Conservation (phyloP, 2,888 invertebrate species). For the Ochropacha duplaris region DNA sequence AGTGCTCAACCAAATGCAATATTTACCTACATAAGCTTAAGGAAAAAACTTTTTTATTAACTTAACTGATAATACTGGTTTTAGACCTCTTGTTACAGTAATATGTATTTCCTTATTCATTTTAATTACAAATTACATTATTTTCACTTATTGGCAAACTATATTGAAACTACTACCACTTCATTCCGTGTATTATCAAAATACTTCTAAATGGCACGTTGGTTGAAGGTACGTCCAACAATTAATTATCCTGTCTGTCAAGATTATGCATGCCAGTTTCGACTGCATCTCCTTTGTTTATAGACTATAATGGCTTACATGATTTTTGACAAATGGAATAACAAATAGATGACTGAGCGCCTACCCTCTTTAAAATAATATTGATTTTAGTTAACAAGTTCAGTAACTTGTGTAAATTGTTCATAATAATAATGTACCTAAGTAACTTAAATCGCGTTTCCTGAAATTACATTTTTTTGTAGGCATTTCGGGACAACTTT, state of each 20-base stretch:
- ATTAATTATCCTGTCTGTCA: constrained; percentile 19
- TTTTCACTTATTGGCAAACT: neutral
- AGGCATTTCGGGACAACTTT: no score
- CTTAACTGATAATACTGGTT: constrained; percentile 49
- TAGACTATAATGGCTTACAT: constrained; percentile 14
- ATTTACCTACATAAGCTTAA: neutral
- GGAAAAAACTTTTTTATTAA: constrained; percentile 4
- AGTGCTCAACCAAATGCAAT: constrained; percentile 12
- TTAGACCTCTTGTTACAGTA: constrained; percentile 28
- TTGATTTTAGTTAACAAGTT: neutral
- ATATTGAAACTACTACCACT: neutral
- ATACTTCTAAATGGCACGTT: constrained; percentile 33
- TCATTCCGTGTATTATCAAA: constrained; percentile 25
- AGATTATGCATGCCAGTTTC: constrained; percentile 20
- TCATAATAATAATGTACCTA: no score
- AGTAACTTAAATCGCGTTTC: no score
- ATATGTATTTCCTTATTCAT: constrained; percentile 20
- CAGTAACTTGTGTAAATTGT: neutral
- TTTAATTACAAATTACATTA: constrained; percentile 5
- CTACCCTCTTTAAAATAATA: constrained; percentile 2
- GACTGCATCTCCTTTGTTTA: constrained; percentile 14
- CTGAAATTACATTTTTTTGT: no score
- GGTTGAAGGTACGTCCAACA: constrained; percentile 15
- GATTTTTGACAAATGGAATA: constrained; percentile 15
- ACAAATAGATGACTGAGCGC: neutral